Conservation (phyloP, 64 coral and sea anemone species). For the Dendronephthya gigantea region DNA sequence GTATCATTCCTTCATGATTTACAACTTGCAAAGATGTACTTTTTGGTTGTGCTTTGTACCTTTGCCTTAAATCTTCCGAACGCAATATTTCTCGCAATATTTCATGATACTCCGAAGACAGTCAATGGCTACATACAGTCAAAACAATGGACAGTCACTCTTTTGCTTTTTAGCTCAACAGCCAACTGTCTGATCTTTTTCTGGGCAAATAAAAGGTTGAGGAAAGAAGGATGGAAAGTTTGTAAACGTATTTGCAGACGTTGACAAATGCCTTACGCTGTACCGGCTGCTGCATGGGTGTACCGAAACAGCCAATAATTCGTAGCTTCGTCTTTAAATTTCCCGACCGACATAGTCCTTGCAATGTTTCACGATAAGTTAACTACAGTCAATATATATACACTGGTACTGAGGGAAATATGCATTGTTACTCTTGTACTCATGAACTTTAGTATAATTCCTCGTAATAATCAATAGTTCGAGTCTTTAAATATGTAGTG, state of each 20-base stretch:
- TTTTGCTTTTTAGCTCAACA: neutral
- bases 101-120: neutral
- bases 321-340: too few species aligned
- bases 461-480: too few species aligned
- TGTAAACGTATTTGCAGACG: neutral
- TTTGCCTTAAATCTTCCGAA: neutral
- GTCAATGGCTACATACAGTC: neutral
- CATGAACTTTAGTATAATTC: too few species aligned
- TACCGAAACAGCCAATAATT: too few species aligned
- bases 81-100: neutral
- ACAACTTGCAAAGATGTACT: constrained; percentile 7
- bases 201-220: neutral
- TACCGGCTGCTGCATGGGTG: too few species aligned
- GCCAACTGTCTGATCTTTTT: neutral
- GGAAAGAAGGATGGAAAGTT: neutral
- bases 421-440: too few species aligned
- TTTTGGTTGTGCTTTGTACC: neutral
- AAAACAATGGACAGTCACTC: neutral
- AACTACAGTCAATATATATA: too few species aligned
- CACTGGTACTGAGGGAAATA: too few species aligned
- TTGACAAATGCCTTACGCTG: neutral
- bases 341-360: too few species aligned
- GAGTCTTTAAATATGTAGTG: too few species aligned
- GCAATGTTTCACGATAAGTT: too few species aligned
- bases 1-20: neutral